Base-by-base conservation (phyloP, 2,888 invertebrate genomes). In the Ganaspis brasiliensis region DNA sequence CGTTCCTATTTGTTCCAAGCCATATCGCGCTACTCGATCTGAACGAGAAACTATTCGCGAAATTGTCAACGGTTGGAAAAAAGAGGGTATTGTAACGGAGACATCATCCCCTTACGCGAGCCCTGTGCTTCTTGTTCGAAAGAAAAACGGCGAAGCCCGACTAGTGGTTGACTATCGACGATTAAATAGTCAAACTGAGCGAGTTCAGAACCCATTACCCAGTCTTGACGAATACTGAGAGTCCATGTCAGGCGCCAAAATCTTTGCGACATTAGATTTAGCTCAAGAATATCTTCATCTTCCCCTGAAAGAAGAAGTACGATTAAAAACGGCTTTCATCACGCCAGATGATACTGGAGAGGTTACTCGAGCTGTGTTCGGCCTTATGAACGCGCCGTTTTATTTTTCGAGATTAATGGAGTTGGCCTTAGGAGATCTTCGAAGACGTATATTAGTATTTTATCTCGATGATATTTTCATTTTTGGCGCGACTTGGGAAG, bases 91-190 rank as follows among this genome's bases (percentile, higher is more conserved):
- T 10, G 76, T 78, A 4, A 63, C 72, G 0, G 79, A 82, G 12
- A 79, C 82, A 1, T 21, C 16, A 9, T 83, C n/a, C n/a, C n/a
- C n/a, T n/a, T n/a, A n/a, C n/a, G n/a, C n/a, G n/a, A n/a, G n/a
- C n/a, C n/a, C n/a, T 76, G 2, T 73, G 76, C 12, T n/a, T n/a
- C n/a, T n/a, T n/a, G n/a, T n/a, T n/a, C 61, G 59, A 5, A 82
- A 83, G 26, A 81, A 80, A 16, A 73, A 37, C 9, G 82, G 83
- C 19, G 79, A 82, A 31, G 63, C 77, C 1, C 79, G 83, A 12
- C 45, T 83, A n/a, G 83, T 80, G 9, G 74, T 81, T 0, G 83
- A 84, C 59, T 84, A 80, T 31, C 74, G 82, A 14, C 61, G 71
- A 40, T 61, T 79, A 12, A 83, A 83, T 35, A 67, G 71, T 0